Base-by-base conservation (phyloP, 2,888 invertebrate genomes). In the Oligia latruncula region DNA sequence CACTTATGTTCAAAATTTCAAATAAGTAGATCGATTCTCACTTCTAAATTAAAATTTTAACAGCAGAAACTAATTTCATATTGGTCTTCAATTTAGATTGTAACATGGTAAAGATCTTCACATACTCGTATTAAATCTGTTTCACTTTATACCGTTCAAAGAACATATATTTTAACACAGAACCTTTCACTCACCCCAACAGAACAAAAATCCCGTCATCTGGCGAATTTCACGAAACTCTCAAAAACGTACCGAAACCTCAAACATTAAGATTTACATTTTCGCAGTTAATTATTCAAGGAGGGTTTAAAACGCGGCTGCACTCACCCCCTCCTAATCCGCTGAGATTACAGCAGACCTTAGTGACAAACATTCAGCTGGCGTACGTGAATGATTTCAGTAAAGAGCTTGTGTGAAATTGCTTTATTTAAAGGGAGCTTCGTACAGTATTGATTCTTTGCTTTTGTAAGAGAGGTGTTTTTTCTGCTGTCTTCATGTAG, bases 221-320 rank as follows among this genome's bases (percentile, higher is more conserved):
- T 75, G 84, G 74, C 49, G 72, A 64, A 71, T 85, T 78, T 81
- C 68, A 80, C 74, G 72, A 71, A 71, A 74, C 83, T 74, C 88
- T 73, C 78, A 78, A 86, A 88, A 89, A 85, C 84, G 82, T 84
- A 82, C 84, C 70, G 23, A 49, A 85, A 88, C 89, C 89, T 84
- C 89, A 89, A 87, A 88, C 87, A 86, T 87, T 89, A 89, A 89
- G 89, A 89, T 89, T 89, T 89, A 89, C 90, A 89, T 89, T 89
- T 89, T 90, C 86, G 74, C 86, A 86, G 87, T 92, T 88, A 92
- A 93, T 92, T 91, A 92, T 92, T 92, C 90, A 93, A 90, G 88
- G 85, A 86, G 88, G 88, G 87, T 88, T 90, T 86, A 84, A 87
- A 90, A 89, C 89, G 85, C 87, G 87, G 87, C 79, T 91, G 90